Conservation (phyloP, 2,113 vertebrate species). For the Chionomys nivalis region DNA sequence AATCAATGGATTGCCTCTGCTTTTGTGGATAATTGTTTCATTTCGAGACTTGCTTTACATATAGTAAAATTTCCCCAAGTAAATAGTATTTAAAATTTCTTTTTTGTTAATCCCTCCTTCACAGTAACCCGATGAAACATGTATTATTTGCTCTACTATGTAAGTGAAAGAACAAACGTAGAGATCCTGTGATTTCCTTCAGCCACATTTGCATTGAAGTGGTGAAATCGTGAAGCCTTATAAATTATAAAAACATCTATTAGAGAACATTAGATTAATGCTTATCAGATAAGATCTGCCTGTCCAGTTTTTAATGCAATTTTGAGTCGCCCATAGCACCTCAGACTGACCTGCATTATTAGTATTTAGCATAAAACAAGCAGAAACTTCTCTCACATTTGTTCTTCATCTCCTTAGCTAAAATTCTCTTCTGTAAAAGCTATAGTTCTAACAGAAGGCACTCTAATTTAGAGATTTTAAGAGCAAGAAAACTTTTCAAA, state of each 20-base stretch:
- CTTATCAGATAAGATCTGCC: neutral
- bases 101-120: neutral
- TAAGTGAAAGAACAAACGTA: neutral
- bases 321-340: neutral
- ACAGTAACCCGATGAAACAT: neutral
- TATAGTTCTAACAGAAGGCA: neutral
- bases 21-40: neutral
- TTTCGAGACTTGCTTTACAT: neutral
- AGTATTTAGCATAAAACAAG: constrained; percentile 28
- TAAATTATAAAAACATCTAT: constrained; percentile 11
- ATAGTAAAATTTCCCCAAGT: neutral
- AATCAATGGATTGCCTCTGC: neutral
- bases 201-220: neutral
- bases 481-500: neutral
- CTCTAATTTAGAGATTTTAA: neutral
- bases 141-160: constrained; percentile 1
- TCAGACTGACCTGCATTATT: neutral
- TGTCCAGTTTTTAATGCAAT: constrained; percentile 18
- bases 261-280: constrained; percentile 31
- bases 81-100: neutral
- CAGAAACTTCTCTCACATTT: neutral
- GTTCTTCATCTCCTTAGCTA: neutral
- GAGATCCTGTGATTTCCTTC: neutral
- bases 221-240: constrained; percentile 21
- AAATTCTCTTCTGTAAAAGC: neutral